Evolutionary conservation across 1,140 invertebrate genomes (phyloP), one percentile per base, ranked within the genome.

Genomic region (Nymphalis io): DNA sequence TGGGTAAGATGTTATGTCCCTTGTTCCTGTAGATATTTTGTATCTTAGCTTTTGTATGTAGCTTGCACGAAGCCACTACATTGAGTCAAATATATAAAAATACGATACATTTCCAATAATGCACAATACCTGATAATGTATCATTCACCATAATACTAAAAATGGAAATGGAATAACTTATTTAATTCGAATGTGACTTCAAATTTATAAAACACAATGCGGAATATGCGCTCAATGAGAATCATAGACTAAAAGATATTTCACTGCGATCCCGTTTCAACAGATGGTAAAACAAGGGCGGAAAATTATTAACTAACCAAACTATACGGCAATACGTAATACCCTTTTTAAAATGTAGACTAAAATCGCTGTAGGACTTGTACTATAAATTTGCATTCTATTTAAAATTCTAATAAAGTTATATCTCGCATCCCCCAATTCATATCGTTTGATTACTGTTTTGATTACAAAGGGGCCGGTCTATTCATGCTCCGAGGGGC

Each of bases 361-460:
- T 58, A 59, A 59, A 59, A 40, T 39, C 33, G 4, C 3, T 55
- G 20, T 23, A 6, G 5, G 3, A 55, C 2, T 55, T 27, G 51
- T 27, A 55, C 51, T 44, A 23, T 60, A 15, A 44, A 60, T 60
- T 42, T 39, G 40, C 13, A 18, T 53, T 68, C 69, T 76, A 75
- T 83, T 84, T 85, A 82, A 87, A 85, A 83, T 87, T 84, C 78
- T 82, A 88, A 90, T 85, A 84, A 84, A 87, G 76, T 87, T 85
- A 83, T 81, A 78, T 78, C 73, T 78, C 59, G 58, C 68, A 68
- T 70, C 74, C 78, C 81, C 81, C 80, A 82, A 82, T 83, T 81
- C 79, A 75, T 80, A 75, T 67, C 80, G 79, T 85, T 88, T 89
- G 84, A 89, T 89, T 85, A 88, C 85, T 78, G 76, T 85, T 88